Percentiles rank a stretch among this genome's conserved stretches.
Evolutionary conservation across 2,888 invertebrate species (phyloP).

Genomic region (Tanypteryx hageni): DNA sequence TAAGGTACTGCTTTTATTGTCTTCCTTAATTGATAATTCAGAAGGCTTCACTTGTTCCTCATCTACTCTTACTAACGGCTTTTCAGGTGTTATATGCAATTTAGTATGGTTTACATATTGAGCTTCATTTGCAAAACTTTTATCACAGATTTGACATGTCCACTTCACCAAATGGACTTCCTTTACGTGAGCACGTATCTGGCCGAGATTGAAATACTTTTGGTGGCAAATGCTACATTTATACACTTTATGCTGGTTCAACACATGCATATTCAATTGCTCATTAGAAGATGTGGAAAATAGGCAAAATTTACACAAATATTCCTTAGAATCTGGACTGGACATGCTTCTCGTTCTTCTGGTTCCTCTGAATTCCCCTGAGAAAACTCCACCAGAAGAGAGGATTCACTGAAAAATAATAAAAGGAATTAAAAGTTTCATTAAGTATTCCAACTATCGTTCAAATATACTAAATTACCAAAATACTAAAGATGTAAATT

Average conservation of each 20-base stretch:
- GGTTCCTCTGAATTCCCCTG: background rate
- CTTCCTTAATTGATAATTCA: background rate
- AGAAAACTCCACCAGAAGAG: background rate
- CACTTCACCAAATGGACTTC: background rate
- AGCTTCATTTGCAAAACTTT: background rate
- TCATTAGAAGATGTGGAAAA: background rate
- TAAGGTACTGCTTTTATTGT: background rate
- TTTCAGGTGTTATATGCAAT: background rate
- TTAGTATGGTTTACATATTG: constrained; percentile 15
- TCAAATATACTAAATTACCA: no score
- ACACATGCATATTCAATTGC: background rate
- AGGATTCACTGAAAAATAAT: background rate
- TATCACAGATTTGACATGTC: constrained; percentile 40
- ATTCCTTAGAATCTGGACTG: background rate
- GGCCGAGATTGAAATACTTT: background rate
- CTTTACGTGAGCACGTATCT: constrained; percentile 24
- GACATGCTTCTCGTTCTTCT: background rate
- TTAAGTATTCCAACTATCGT: no score
- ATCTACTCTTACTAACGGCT: background rate
- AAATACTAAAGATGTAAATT: no score
- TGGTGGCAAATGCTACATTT: constrained; percentile 36
- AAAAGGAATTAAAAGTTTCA: background rate
- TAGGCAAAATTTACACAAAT: background rate
- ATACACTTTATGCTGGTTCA: background rate
- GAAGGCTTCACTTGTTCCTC: no score